Percentiles rank a stretch among this genome's conserved stretches.
Evolutionary conservation across 2,113 vertebrate species (phyloP).

Genomic region (Puntigrus tetrazona): DNA sequence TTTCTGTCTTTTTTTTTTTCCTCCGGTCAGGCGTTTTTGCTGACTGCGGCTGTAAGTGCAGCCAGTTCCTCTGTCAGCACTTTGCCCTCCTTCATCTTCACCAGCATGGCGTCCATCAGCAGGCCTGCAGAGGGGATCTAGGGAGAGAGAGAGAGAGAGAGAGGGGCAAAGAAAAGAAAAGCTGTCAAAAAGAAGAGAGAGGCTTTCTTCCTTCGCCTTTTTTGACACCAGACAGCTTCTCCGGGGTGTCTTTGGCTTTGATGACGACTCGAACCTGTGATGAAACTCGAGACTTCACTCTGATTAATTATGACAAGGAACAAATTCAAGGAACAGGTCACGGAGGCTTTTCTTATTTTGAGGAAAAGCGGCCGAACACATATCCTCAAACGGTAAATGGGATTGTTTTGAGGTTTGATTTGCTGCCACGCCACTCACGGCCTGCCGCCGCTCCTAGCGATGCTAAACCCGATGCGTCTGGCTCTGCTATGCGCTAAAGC

Average conservation of each 20-base stretch:
- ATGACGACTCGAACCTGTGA: constrained; percentile 24
- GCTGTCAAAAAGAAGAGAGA: constrained; percentile 71
- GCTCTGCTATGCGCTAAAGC: constrained; percentile 28
- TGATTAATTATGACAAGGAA: constrained; percentile 31
- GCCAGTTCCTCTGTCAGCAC: constrained; percentile 87
- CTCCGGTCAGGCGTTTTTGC: constrained; percentile 77
- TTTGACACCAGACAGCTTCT: constrained; percentile 39
- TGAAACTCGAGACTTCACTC: constrained; percentile 2
- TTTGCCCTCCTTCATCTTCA: constrained; percentile 92
- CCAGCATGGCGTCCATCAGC: constrained; percentile 84
- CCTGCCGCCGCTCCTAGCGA: neutral
- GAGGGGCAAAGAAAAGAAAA: constrained; percentile 60
- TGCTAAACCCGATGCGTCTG: neutral
- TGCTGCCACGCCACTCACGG: neutral
- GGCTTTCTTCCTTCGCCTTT: constrained; percentile 12
- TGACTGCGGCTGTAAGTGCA: constrained; percentile 76
- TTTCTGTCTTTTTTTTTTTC: constrained; percentile 33
- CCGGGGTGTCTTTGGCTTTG: constrained; percentile 28
- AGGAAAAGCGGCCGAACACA: neutral
- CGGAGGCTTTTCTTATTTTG: constrained; percentile 14
- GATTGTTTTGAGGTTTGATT: constrained; percentile 25
- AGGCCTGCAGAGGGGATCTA: constrained; percentile 87
- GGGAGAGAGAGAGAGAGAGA: constrained; percentile 74
- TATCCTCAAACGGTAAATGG: constrained; percentile 16
- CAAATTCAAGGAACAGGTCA: constrained; percentile 36